Percentiles rank a stretch among this genome's conserved stretches.
Conservation (phyloP, 2,888 invertebrate species). For the Halictus quadricinctus region DNA sequence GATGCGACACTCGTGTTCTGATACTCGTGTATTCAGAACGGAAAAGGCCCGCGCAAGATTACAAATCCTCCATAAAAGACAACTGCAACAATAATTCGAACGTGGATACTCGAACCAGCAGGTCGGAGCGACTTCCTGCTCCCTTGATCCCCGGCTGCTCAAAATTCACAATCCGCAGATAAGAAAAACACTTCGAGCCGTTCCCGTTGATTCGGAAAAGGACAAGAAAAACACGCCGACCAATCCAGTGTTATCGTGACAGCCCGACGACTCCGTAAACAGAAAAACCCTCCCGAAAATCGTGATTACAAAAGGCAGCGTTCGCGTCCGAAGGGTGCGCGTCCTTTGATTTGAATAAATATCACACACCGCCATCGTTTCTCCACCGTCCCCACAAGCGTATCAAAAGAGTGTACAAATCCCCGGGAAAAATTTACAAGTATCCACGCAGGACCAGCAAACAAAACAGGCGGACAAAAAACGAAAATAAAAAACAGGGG, state of each 20-base stretch:
- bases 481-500: not conserved
- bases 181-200: not conserved
- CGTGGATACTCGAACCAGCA: not conserved
- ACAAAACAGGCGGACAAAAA: not conserved
- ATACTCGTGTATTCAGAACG: not conserved
- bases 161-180: not conserved
- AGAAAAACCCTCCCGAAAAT: not conserved
- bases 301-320: not conserved
- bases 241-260: not conserved
- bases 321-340: not conserved
- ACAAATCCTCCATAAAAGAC: not conserved
- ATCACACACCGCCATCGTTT: not conserved
- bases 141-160: not conserved
- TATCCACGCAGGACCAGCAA: not conserved
- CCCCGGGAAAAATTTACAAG: not conserved
- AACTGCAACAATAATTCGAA: not conserved
- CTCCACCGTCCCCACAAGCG: not conserved
- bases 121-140: not conserved
- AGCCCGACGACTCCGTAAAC: constrained; percentile 2
- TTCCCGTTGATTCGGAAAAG: not conserved
- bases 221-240: not conserved
- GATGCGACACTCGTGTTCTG: too few species aligned
- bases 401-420: constrained; percentile 1
- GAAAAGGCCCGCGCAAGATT: not conserved
- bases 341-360: constrained; percentile 5